Evolutionary conservation across 2,113 vertebrate species (phyloP).

Genomic region (Pedetes capensis): DNA sequence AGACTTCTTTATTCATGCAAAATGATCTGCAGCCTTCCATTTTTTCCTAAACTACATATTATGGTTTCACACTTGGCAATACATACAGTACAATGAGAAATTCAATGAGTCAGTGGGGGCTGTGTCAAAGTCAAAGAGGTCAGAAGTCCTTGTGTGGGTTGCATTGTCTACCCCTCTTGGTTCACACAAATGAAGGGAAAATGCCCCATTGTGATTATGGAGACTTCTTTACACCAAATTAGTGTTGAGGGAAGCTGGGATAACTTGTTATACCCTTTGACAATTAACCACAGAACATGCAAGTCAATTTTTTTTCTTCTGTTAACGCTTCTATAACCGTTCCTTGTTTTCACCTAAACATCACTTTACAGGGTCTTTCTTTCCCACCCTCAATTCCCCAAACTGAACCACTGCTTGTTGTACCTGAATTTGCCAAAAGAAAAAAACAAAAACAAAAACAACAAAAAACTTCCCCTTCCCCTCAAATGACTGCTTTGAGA

Average conservation of each 20-base stretch:
- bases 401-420: neutral
- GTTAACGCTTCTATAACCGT: slow-evolving; percentile 1
- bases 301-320: slow-evolving; percentile 2
- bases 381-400: neutral
- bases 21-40: slow-evolving; percentile 68
- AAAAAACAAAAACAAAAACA: neutral
- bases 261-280: slow-evolving; percentile 28
- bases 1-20: slow-evolving; percentile 75
- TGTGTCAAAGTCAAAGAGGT: neutral
- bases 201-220: neutral
- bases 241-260: slow-evolving; percentile 27
- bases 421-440: neutral
- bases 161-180: neutral
- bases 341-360: slow-evolving; percentile 14
- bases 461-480: neutral
- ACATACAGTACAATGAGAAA: slow-evolving; percentile 62
- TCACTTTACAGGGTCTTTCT: slow-evolving; percentile 18
- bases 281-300: slow-evolving; percentile 61
- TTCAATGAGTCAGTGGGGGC: neutral
- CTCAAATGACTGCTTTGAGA: slow-evolving; percentile 42
- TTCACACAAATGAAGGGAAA: slow-evolving; percentile 53
- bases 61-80: slow-evolving; percentile 52
- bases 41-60: slow-evolving; percentile 64
- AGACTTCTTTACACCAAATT: slow-evolving; percentile 55
- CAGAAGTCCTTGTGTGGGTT: neutral